Evolutionary conservation across 2,113 vertebrate genomes (phyloP).

Genomic region (Grallaria varia): DNA sequence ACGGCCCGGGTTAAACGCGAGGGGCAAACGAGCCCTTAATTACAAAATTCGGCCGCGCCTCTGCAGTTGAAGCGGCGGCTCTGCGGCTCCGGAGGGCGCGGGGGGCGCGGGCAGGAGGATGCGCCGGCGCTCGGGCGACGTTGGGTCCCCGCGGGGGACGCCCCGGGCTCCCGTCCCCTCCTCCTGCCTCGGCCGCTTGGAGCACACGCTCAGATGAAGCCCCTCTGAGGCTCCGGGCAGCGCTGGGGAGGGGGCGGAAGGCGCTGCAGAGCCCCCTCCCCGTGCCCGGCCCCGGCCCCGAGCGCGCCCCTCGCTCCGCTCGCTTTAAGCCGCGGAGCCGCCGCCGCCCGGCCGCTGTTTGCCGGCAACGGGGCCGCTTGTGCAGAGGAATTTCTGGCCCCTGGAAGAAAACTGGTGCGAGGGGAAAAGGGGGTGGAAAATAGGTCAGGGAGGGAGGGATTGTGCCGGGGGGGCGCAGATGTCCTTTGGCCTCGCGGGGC

Average conservation of each 20-base stretch:
- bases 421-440: not conserved
- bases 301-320: not conserved
- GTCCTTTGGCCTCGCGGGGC: accelerated
- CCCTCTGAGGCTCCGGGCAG: accelerated
- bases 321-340: not conserved
- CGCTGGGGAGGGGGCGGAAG: too few relatives aligned
- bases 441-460: not conserved
- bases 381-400: not conserved
- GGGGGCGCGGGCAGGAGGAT: too few relatives aligned
- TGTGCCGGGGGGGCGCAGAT: accelerated
- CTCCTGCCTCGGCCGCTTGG: not conserved
- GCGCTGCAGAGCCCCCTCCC: not conserved
- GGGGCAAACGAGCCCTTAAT: not conserved
- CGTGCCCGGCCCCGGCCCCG: accelerated
- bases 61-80: not conserved
- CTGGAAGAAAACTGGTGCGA: not conserved
- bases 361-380: not conserved
- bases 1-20: not conserved
- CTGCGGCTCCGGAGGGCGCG: not conserved
- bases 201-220: not conserved
- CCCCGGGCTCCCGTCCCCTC: too few relatives aligned
- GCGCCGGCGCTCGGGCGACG: too few relatives aligned
- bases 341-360: not conserved
- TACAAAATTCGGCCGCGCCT: not conserved
- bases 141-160: too few relatives aligned